Conservation (phyloP, 2,888 invertebrate species). For the Limenitis camilla region DNA sequence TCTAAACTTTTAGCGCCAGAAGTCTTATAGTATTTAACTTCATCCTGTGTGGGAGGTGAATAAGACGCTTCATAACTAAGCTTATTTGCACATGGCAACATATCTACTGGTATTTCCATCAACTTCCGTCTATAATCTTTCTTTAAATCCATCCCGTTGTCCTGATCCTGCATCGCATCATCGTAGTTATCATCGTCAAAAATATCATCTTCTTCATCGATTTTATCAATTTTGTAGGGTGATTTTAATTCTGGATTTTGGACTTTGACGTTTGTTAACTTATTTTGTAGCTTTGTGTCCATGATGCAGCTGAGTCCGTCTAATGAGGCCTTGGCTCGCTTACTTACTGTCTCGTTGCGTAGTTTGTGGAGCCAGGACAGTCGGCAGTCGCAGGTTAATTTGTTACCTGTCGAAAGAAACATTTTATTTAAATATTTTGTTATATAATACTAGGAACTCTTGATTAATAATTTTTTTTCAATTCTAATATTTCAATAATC, state of each 20-base stretch:
- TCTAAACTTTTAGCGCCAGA: conserved; percentile 36
- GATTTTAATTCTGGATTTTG: conserved; percentile 30
- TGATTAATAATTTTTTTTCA: background rate
- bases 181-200: conserved; percentile 54
- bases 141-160: conserved; percentile 46
- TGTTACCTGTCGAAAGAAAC: conserved; percentile 79
- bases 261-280: conserved; percentile 37
- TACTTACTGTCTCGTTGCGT: conserved; percentile 82
- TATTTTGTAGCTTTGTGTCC: conserved; percentile 57
- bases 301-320: conserved; percentile 81
- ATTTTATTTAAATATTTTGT: background rate
- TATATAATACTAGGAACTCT: background rate
- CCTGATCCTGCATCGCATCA: conserved; percentile 61
- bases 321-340: conserved; percentile 77
- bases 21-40: conserved; percentile 63
- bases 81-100: conserved; percentile 58
- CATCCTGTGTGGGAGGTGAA: conserved; percentile 63
- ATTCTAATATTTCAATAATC: too few species aligned
- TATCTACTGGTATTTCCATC: conserved; percentile 53
- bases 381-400: conserved; percentile 86
- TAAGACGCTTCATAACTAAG: conserved; percentile 53
- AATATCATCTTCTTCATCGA: conserved; percentile 50
- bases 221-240: conserved; percentile 36
- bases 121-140: conserved; percentile 53
- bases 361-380: conserved; percentile 85